Percentiles rank a stretch among this genome's conserved stretches.
Evolutionary conservation across 2,888 invertebrate genomes (phyloP).

Genomic region (Xanthorhoe designata): DNA sequence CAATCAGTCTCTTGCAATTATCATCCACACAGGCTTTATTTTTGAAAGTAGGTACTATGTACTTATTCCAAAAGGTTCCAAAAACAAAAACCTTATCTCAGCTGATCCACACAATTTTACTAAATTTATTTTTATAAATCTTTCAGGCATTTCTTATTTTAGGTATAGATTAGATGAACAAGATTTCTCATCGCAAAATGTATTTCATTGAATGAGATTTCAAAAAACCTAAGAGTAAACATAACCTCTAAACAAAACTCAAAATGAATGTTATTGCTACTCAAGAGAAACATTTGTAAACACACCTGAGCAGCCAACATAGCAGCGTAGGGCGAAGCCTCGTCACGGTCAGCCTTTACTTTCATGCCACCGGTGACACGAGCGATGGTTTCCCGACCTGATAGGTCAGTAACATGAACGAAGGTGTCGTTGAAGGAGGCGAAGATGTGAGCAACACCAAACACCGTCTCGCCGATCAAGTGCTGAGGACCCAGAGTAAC

Average conservation of each 20-base stretch:
- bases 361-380: conserved; percentile 99
- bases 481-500: conserved; percentile 98
- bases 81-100: too few relatives aligned
- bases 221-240: conserved; percentile 37
- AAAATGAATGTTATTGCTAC: not conserved
- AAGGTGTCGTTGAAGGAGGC: conserved; percentile 99
- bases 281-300: conserved; percentile 35
- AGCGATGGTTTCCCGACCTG: conserved; percentile 97
- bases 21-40: too few relatives aligned
- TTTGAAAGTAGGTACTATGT: too few relatives aligned
- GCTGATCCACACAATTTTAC: too few relatives aligned
- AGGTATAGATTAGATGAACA: too few relatives aligned
- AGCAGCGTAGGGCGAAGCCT: conserved; percentile 99
- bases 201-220: not conserved
- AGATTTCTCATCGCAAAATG: not conserved
- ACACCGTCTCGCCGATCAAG: conserved; percentile 98
- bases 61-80: too few relatives aligned
- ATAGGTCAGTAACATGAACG: conserved; percentile 99
- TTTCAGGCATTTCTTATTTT: too few relatives aligned
- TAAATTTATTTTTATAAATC: too few relatives aligned
- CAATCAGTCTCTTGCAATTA: too few relatives aligned
- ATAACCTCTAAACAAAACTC: conserved; percentile 56
- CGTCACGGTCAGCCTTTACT: conserved; percentile 99
- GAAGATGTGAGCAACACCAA: conserved; percentile 99
- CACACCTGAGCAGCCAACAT: conserved; percentile 99